Evolutionary conservation across 2,888 invertebrate genomes (phyloP).

Genomic region (Acleris emargana): DNA sequence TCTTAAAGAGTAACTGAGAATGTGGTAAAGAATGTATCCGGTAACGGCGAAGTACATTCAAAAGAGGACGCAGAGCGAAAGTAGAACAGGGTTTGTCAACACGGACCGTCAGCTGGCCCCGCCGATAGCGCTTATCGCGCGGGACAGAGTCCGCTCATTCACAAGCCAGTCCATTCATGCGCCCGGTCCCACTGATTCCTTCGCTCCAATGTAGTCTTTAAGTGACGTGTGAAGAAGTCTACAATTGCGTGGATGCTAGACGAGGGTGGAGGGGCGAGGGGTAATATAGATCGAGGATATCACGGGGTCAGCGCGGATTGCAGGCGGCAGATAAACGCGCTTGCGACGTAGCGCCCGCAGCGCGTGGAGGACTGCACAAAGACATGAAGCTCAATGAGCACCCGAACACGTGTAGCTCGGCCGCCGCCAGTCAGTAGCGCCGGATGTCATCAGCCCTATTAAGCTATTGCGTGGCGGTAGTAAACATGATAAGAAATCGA

Average conservation of each 20-base stretch:
- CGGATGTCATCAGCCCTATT: conserved; percentile 48
- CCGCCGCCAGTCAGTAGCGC: conserved; percentile 33
- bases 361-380: conserved; percentile 38
- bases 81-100: conserved; percentile 82
- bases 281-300: conserved; percentile 80
- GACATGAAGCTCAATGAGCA: conserved; percentile 30
- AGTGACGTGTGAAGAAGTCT: conserved; percentile 52
- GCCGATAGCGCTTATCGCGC: conserved; percentile 80
- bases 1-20: not conserved
- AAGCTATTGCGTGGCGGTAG: conserved; percentile 61
- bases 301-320: conserved; percentile 82
- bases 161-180: conserved; percentile 81
- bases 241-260: conserved; percentile 49
- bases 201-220: conserved; percentile 60
- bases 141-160: conserved; percentile 83
- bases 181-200: conserved; percentile 55
- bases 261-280: conserved; percentile 58
- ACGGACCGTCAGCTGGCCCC: conserved; percentile 80
- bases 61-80: conserved; percentile 71
- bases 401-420: conserved; percentile 32
- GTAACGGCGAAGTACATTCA: conserved; percentile 58
- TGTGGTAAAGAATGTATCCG: conserved; percentile 7
- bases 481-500: conserved; percentile 64
- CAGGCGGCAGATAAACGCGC: conserved; percentile 78
- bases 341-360: conserved; percentile 49